phyloP scores from a whole-genome alignment of 2,797 vertebrate species.

The Darevskia mixta region DNA sequence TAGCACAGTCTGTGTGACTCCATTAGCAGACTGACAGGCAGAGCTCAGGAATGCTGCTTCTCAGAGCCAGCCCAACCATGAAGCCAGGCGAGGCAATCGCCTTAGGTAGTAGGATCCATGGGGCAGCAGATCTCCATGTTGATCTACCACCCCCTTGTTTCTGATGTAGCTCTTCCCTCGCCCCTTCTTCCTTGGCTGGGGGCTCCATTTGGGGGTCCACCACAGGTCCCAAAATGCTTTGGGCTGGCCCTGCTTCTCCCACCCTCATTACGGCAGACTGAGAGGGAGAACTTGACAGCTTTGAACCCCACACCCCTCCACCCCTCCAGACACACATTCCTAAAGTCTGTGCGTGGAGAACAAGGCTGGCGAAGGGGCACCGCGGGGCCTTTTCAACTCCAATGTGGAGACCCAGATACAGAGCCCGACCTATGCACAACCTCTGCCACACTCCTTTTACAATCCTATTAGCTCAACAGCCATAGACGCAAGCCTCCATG shows the following conservation, averaged over 20 bases:
- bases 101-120: too few relatives aligned
- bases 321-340: background rate
- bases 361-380: background rate
- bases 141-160: too few relatives aligned
- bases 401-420: background rate
- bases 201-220: too few relatives aligned
- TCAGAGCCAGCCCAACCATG: too few relatives aligned
- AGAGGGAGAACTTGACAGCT: background rate
- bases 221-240: background rate
- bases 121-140: too few relatives aligned
- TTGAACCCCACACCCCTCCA: fast-evolving
- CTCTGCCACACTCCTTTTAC: background rate
- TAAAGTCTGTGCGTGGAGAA: background rate
- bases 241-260: background rate
- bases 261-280: background rate
- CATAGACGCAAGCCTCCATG: background rate
- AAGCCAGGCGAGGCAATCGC: too few relatives aligned
- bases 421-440: background rate
- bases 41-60: too few relatives aligned
- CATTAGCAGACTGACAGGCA: background rate
- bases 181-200: too few relatives aligned
- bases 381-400: background rate
- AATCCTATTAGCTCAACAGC: too few relatives aligned
- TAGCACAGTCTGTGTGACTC: background rate
- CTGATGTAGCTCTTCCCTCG: too few relatives aligned